Percentiles rank a stretch among this genome's conserved stretches.
These are phyloP conservation scores for Dasysyrphus albostriatus DNA, from an alignment of 2,888 invertebrate species.

Conservation along the genomic window DNA sequence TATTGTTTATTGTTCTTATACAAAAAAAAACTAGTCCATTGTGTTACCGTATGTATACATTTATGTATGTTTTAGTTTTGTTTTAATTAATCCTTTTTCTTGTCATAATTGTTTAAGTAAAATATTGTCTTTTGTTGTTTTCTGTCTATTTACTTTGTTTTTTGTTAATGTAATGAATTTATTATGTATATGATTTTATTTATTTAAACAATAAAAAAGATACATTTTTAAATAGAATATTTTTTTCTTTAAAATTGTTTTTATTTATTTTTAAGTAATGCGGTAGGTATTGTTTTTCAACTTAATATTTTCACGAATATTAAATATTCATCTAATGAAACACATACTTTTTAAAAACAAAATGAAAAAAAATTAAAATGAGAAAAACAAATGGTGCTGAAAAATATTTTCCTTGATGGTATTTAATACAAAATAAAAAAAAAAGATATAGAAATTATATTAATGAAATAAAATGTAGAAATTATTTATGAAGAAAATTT, in stretches of 20 bases:
- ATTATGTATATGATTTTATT: slow-evolving; percentile 56
- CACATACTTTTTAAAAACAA: slow-evolving; percentile 34
- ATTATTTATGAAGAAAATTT: slow-evolving; percentile 60
- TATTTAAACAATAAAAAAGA: slow-evolving; percentile 71
- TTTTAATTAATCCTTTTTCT: slow-evolving; percentile 1
- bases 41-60: slow-evolving; percentile 48
- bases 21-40: slow-evolving; percentile 26
- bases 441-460: slow-evolving; percentile 62
- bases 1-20: slow-evolving; percentile 41
- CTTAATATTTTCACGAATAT: slow-evolving; percentile 22
- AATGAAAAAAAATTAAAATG: slow-evolving; percentile 41
- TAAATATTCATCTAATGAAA: slow-evolving; percentile 42
- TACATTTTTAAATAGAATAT: slow-evolving; percentile 48
- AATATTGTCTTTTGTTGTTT: slow-evolving; percentile 6
- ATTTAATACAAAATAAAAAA: slow-evolving; percentile 55
- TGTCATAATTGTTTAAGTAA: slow-evolving; percentile 5
- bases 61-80: slow-evolving; percentile 5
- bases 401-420: slow-evolving; percentile 73
- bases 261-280: slow-evolving; percentile 39
- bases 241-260: slow-evolving; percentile 60
- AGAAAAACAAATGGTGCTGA: slow-evolving; percentile 75
- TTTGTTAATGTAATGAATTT: slow-evolving; percentile 24
- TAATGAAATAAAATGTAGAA: slow-evolving; percentile 62
- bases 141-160: slow-evolving; percentile 40
- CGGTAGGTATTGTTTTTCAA: slow-evolving; percentile 65